phyloP scores from a whole-genome alignment of 2,888 invertebrate species.

The Mellilla xanthometata region DNA sequence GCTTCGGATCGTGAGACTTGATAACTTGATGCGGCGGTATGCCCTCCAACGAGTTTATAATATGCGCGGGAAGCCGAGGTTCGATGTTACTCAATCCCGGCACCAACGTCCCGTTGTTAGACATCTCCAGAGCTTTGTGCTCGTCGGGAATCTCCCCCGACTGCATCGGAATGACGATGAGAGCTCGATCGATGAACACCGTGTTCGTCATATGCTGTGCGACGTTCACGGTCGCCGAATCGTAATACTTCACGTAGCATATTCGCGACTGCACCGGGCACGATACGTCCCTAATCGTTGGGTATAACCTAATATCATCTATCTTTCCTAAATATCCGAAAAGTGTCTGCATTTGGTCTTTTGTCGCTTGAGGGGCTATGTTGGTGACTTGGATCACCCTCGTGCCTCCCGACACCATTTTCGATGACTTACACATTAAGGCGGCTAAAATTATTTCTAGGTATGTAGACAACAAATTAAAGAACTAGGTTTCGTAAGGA shows the following conservation, averaged over 20 bases:
- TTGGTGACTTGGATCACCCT: slow-evolving; percentile 97
- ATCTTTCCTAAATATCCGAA: slow-evolving; percentile 97
- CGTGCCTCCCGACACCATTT: slow-evolving; percentile 87
- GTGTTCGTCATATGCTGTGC: slow-evolving; percentile 99
- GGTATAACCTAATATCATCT: slow-evolving; percentile 96
- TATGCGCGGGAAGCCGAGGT: slow-evolving; percentile 94
- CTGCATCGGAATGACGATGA: slow-evolving; percentile 96
- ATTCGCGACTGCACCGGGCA: slow-evolving; percentile 96
- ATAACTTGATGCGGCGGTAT: slow-evolving; percentile 92
- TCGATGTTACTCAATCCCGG: slow-evolving; percentile 92
- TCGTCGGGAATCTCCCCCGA: slow-evolving; percentile 97
- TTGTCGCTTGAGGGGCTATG: slow-evolving; percentile 97
- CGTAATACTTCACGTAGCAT: slow-evolving; percentile 98
- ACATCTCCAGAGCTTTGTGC: slow-evolving; percentile 95
- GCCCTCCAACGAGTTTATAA: slow-evolving; percentile 93
- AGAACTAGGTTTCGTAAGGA: background rate
- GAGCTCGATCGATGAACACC: slow-evolving; percentile 98
- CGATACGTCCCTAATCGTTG: slow-evolving; percentile 94
- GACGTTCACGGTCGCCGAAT: slow-evolving; percentile 93
- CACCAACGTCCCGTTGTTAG: slow-evolving; percentile 93
- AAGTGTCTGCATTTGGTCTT: slow-evolving; percentile 98
- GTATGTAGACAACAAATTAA: too few species aligned
- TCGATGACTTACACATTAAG: slow-evolving; percentile 71
- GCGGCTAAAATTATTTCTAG: background rate
- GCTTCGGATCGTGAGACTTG: slow-evolving; percentile 93